Percentiles rank a stretch among this genome's conserved stretches.
These are phyloP conservation scores for Taxidea taxus DNA, from an alignment of 2,113 vertebrate genomes.

Conservation along the genomic window DNA sequence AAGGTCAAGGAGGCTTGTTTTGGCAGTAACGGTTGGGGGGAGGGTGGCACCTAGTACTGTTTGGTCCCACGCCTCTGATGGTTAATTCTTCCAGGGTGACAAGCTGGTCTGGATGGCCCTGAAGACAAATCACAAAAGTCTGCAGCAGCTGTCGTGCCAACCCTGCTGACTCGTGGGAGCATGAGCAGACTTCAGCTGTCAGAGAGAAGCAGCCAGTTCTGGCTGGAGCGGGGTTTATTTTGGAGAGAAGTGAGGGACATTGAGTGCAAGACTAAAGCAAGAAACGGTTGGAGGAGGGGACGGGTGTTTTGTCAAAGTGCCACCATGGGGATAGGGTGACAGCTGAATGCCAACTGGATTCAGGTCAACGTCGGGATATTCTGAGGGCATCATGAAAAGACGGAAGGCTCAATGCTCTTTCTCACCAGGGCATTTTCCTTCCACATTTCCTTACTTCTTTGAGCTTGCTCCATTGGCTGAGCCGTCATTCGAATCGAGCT, in stretches of 20 bases:
- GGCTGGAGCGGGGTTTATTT: neutral
- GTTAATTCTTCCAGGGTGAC: neutral
- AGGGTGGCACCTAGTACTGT: no score
- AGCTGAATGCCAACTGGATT: neutral
- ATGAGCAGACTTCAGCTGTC: fast-evolving
- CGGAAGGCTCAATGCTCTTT: neutral
- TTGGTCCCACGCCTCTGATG: neutral
- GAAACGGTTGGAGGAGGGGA: neutral
- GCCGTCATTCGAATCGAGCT: fast-evolving
- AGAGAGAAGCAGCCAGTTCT: neutral
- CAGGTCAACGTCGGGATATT: neutral
- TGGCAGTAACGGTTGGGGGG: neutral
- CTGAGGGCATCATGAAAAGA: neutral
- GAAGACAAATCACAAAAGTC: neutral
- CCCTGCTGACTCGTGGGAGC: neutral
- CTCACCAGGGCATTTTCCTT: neutral
- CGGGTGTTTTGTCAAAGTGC: neutral
- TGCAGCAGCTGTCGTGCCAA: neutral
- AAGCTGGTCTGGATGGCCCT: neutral
- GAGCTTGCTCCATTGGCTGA: neutral
- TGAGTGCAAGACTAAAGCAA: neutral
- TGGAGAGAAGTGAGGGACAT: neutral
- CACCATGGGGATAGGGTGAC: neutral
- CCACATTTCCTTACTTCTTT: no score
- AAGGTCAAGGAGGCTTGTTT: neutral